Conservation (phyloP, 1,140 invertebrate species). For the Mactra quadrangularis region DNA sequence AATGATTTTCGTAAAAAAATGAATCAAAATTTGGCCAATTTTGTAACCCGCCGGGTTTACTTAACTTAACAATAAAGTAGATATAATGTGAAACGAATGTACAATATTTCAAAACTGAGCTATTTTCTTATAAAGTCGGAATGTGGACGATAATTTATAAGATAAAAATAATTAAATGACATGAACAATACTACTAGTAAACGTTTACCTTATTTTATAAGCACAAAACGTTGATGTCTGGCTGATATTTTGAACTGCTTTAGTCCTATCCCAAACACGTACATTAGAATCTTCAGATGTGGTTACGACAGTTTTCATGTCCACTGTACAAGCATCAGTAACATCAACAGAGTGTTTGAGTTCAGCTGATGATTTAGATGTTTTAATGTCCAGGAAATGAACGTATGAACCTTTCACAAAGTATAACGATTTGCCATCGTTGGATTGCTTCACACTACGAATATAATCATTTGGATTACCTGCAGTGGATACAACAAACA, state of each 20-base stretch:
- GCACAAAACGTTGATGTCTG: conserved; percentile 14
- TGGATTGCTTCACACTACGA: conserved; percentile 22
- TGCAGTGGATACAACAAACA: too few species aligned
- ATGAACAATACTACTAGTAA: too few species aligned
- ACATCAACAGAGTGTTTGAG: conserved; percentile 49
- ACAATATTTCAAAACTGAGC: too few species aligned
- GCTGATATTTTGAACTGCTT: conserved; percentile 39
- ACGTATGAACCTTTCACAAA: conserved; percentile 30
- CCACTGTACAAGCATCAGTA: conserved; percentile 13
- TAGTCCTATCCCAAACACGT: conserved; percentile 55
- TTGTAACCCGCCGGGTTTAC: too few species aligned
- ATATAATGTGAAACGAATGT: too few species aligned
- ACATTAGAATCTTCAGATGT: conserved; percentile 54
- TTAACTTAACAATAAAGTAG: too few species aligned
- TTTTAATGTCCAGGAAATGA: conserved; percentile 25
- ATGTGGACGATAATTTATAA: too few species aligned
- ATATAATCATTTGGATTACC: conserved; percentile 48
- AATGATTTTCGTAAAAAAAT: too few species aligned
- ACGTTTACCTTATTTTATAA: conserved; percentile 51
- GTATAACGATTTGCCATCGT: conserved; percentile 41
- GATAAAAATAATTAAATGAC: too few species aligned
- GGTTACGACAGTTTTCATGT: conserved; percentile 50
- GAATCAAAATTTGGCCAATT: too few species aligned
- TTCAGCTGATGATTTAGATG: conserved; percentile 31
- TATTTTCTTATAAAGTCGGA: too few species aligned